Base-by-base conservation (phyloP, 2,113 vertebrate genomes). In the Heloderma charlesbogerti region DNA sequence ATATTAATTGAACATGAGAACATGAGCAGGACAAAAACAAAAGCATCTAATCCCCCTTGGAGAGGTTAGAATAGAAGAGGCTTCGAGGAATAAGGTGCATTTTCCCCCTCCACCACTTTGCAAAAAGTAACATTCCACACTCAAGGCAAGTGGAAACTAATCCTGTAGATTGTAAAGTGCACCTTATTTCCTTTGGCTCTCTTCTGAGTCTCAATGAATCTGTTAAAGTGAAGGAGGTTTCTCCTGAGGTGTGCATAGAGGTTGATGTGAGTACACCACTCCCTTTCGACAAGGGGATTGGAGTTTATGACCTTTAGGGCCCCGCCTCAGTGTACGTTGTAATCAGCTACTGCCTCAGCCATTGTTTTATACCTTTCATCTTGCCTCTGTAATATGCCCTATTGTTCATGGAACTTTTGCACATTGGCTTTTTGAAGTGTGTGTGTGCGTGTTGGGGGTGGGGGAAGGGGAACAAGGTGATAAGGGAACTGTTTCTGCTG, bases 21-120 rank as follows among this genome's bases (percentile, higher is more conserved):
- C 22, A 22, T 3, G 92, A 92, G 91, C 20, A 75, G 43, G 71
- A 45, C 72, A 94, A 90, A 88, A 57, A 87, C 92, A 87, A 57
- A 15, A 89, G 34, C 29, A 67, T 37, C 40, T 91, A 81, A 86
- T 89, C 45, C 87, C 18, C 86, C 86, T 51, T 0, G 0, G 88
- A 66, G 37, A 37, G 4, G 78, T 84, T 75, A 84, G 83, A 84
- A 84, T 29, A 84, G 54, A 91, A 83, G 18, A 54, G 84, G 31
- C 18, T 91, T 92, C 43, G 27, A 77, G 72, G 54, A 0, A 0
- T 27, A 54, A 85, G 71, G 45, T 22, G 37, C 89, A 89, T 72
- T 1, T 34, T 6, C 67, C 88, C 15, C 57, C 3, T 2, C 54
- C 51, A 13, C 67, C 67, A 72, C 37, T 78, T 84, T 40, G 67